phyloP scores from a whole-genome alignment of 2,797 vertebrate species.

The Peromyscus eremicus region DNA sequence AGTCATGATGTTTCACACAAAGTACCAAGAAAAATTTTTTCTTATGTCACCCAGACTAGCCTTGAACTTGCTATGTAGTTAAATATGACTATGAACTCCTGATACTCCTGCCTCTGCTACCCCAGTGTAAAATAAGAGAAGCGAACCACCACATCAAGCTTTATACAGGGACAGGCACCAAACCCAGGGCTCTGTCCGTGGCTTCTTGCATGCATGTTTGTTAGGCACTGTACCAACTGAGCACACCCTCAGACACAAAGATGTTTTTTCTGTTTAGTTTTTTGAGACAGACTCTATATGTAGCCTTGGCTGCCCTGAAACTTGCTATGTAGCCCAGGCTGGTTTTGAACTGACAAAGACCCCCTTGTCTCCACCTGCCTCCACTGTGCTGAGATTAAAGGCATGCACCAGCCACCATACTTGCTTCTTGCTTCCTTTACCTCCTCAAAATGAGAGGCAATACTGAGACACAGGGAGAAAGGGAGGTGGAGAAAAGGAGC shows the following conservation, averaged over 20 bases:
- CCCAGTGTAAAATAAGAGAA: background rate
- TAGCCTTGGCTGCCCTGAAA: background rate
- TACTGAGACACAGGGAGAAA: background rate
- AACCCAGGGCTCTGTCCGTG: background rate
- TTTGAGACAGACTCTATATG: background rate
- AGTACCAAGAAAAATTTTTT: background rate
- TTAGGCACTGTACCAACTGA: background rate
- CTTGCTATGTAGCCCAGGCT: background rate
- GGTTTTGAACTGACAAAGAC: background rate
- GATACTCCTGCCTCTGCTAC: background rate
- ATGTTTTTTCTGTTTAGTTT: background rate
- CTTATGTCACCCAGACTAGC: background rate
- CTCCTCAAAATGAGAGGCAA: constrained; percentile 13
- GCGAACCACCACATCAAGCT: background rate
- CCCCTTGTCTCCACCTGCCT: background rate
- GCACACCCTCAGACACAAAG: background rate
- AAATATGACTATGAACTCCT: background rate
- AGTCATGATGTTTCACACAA: background rate
- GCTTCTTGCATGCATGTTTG: background rate
- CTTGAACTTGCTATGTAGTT: background rate
- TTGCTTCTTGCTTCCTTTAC: background rate
- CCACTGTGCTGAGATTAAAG: background rate
- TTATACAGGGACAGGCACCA: background rate
- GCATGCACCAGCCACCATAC: background rate
- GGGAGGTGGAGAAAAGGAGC: background rate